phyloP scores from a whole-genome alignment of 2,888 invertebrate species.

The Incurvaria masculella region DNA sequence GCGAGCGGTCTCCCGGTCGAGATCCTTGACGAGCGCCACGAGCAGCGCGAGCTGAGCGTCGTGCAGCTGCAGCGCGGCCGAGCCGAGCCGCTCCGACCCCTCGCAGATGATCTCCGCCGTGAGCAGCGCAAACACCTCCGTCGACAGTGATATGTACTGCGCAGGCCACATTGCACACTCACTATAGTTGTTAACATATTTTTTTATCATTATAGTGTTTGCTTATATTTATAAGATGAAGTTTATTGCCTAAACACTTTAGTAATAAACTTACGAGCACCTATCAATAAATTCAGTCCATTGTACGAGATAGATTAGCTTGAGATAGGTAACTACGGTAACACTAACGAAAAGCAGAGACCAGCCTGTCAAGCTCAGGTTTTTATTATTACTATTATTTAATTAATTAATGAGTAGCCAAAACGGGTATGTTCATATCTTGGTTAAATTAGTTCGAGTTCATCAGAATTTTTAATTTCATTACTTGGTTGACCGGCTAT shows the following conservation, averaged over 20 bases:
- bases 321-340: constrained; percentile 8
- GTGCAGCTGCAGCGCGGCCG: constrained; percentile 62
- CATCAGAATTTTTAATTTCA: too few relatives aligned
- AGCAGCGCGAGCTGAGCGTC: constrained; percentile 89
- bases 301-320: too few relatives aligned
- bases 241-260: background rate
- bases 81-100: constrained; percentile 57
- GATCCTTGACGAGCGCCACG: constrained; percentile 84
- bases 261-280: too few relatives aligned
- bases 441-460: too few relatives aligned
- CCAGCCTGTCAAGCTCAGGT: too few relatives aligned
- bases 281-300: too few relatives aligned
- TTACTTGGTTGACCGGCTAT: too few relatives aligned
- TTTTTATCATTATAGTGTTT: constrained; percentile 66
- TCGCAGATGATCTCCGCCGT: constrained; percentile 77
- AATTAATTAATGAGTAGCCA: too few relatives aligned
- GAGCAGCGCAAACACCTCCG: constrained; percentile 82
- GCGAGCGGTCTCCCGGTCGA: constrained; percentile 85
- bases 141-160: constrained; percentile 84
- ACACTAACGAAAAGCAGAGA: constrained; percentile 1
- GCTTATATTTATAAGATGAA: background rate
- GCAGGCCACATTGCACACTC: constrained; percentile 5
- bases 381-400: too few relatives aligned
- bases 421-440: too few relatives aligned
- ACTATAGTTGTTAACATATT: constrained; percentile 64